Evolutionary conservation across 2,113 vertebrate species (phyloP), one percentile per base, ranked within the genome.

Genomic region (Calypte anna): DNA sequence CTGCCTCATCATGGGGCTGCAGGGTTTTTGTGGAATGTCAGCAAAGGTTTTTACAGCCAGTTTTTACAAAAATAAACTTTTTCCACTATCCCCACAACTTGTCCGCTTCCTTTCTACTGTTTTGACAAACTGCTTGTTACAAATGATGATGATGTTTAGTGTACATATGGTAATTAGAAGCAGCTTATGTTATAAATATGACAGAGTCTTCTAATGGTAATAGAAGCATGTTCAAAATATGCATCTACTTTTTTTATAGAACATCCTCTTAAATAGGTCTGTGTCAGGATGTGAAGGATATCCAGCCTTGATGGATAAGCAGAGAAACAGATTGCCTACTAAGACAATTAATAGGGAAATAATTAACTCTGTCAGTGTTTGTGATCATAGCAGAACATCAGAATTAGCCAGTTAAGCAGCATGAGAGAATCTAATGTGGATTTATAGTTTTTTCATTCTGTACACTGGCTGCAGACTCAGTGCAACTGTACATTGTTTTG

Each of bases 41-140:
- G 87, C 48, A 78, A 63, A 91, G 85, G 53, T 76, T 83, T 91
- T 95, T 91, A 55, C 58, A 36, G 58, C 50, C 73, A 53, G 73
- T 88, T 95, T 91, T 77, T 87, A 82, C 27, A 74, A 76, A 91
- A 91, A 91, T 85, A 95, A 87, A 91, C 81, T 86, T 78, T 62
- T 76, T 28, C 10, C 40, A 72, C 63, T 17, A 53, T 77, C 84
- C 92, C 79, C 63, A 46, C 7, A 72, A 80, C 67, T 94, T 69
- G 50, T 76, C 87, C 88, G 78, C 90, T 95, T 9, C 75, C 90
- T 48, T 90, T 70, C 83, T 68, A 17, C 50, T 96, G 94, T 96
- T 95, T 93, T 97, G 96, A 97, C 95, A 96, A 96, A 94, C 81
- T 95, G 94, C 79, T 87, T 91, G 44, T 91, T 94, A 88, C 72